These are phyloP conservation scores for Leiothrix lutea DNA, from an alignment of 2,113 vertebrate species.

Conservation along the genomic window DNA sequence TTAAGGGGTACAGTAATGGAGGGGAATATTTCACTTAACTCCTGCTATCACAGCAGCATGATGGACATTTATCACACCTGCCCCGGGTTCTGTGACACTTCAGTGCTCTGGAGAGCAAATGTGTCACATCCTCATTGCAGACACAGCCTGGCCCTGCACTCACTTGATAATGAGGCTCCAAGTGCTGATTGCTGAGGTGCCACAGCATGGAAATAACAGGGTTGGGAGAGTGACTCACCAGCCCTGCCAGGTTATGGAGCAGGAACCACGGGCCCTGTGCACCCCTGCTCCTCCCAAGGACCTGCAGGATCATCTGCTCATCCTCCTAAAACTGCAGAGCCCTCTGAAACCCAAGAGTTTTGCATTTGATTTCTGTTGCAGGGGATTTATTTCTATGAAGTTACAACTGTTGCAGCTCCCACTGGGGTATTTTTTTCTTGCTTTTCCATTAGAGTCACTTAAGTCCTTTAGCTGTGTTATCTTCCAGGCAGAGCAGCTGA, in stretches of 20 bases:
- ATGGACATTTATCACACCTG: background rate
- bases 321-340: background rate
- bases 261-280: background rate
- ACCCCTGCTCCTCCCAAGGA: background rate
- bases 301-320: background rate
- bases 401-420: background rate
- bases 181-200: background rate
- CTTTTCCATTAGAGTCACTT: background rate
- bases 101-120: background rate
- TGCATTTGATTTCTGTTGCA: background rate
- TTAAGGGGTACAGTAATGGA: background rate
- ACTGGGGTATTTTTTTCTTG: background rate
- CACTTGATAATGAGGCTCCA: background rate
- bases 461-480: background rate
- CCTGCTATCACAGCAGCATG: background rate
- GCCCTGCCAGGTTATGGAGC: fast-evolving
- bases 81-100: background rate
- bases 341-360: background rate
- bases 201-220: fast-evolving
- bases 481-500: constrained; percentile 2
- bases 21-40: background rate
- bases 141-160: background rate
- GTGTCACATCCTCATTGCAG: fast-evolving
- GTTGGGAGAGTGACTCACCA: background rate
- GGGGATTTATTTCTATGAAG: background rate